phyloP scores from a whole-genome alignment of 2,113 vertebrate species.

The Alosa alosa region DNA sequence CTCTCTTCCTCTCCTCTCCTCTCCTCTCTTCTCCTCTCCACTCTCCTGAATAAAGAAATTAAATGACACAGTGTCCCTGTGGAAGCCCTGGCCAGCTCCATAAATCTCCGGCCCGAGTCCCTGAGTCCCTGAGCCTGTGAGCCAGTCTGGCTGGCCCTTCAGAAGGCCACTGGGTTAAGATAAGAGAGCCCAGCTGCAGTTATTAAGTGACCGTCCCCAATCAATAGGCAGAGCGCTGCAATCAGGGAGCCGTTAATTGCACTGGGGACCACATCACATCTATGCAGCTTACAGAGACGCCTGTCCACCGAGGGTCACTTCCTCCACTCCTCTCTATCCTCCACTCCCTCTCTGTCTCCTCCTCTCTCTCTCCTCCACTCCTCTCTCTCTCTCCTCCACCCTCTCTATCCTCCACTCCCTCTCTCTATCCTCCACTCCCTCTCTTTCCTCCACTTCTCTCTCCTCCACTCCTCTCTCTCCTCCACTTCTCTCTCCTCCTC shows the following conservation, averaged over 20 bases:
- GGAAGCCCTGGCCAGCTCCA: constrained; percentile 62
- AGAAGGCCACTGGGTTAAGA: constrained; percentile 68
- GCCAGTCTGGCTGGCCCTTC: constrained; percentile 53
- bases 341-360: background rate
- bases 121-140: background rate
- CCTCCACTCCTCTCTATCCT: constrained; percentile 42
- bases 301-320: constrained; percentile 67
- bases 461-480: constrained; percentile 15
- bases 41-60: constrained; percentile 66
- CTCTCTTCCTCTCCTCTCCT: background rate
- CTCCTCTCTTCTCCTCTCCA: constrained; percentile 41
- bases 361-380: background rate
- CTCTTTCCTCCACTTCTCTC: background rate
- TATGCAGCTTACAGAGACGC: constrained; percentile 73
- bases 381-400: background rate
- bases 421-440: background rate
- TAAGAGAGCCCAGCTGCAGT: constrained; percentile 73
- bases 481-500: constrained; percentile 26
- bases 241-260: constrained; percentile 77
- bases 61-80: constrained; percentile 67
- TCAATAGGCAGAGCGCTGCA: constrained; percentile 73
- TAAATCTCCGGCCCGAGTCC: constrained; percentile 61
- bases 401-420: constrained; percentile 30
- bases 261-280: constrained; percentile 73
- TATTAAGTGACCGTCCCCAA: constrained; percentile 78